These are phyloP conservation scores for Tiliacea citrago DNA, from an alignment of 2,888 invertebrate species.

Conservation along the genomic window DNA sequence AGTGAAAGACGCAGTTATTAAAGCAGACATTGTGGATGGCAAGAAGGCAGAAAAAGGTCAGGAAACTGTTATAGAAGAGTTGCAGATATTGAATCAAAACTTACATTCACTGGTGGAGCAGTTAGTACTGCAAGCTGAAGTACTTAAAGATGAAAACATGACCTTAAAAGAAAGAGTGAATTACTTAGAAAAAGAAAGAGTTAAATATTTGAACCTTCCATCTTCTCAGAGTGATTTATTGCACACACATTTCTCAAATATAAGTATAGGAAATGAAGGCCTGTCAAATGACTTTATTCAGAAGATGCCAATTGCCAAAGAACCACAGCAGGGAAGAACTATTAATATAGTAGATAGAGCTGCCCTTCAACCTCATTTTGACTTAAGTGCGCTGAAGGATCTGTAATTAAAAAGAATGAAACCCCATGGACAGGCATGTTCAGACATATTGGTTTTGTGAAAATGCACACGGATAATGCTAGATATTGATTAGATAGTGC, in stretches of 20 bases:
- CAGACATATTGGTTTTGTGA: background rate
- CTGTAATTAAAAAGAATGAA: constrained; percentile 52
- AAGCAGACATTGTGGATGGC: constrained; percentile 76
- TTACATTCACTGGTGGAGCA: constrained; percentile 89
- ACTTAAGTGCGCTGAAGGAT: constrained; percentile 81
- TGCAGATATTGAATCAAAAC: constrained; percentile 92
- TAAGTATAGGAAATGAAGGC: constrained; percentile 63
- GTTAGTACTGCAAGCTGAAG: constrained; percentile 92
- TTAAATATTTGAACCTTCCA: constrained; percentile 82
- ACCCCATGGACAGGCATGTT: background rate
- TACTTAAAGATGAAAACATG: constrained; percentile 92
- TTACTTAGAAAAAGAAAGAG: constrained; percentile 90
- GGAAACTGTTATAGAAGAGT: constrained; percentile 92
- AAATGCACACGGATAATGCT: background rate
- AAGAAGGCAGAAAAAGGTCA: constrained; percentile 92
- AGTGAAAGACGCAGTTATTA: constrained; percentile 64
- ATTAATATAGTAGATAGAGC: constrained; percentile 68
- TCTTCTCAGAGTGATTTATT: constrained; percentile 73
- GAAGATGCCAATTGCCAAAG: constrained; percentile 66
- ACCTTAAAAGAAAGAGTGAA: constrained; percentile 90
- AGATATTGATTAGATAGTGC: background rate
- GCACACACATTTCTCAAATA: constrained; percentile 70
- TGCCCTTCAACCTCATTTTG: constrained; percentile 78
- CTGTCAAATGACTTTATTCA: constrained; percentile 66
- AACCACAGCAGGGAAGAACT: constrained; percentile 64